Base-by-base conservation (phyloP, 2,888 invertebrate genomes). In the Automeris io region DNA sequence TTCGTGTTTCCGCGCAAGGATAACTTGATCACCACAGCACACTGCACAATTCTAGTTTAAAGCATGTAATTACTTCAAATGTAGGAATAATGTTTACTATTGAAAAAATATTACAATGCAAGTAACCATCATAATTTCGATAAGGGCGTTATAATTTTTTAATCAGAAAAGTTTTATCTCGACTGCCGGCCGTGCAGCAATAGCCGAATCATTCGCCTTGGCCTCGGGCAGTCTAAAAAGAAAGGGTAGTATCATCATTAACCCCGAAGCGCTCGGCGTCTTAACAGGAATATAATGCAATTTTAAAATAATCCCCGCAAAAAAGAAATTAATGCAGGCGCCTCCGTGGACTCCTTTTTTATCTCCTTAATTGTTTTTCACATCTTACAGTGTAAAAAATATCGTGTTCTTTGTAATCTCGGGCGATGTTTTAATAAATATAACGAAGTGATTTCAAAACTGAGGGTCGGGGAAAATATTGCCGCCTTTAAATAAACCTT, bases 361-460 rank as follows among this genome's bases (percentile, higher is more conserved):
- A 87, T 87, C 87, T 87, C 76, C 81, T 86, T 87, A 87, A 87
- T 87, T 87, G 86, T 85, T 87, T 87, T 87, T 87, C 85, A 86
- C 86, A 87, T 87, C 87, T 87, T 80, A 73, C 77, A 73, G 79
- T 85, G 78, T 77, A 85, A 85, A 85, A 83, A 86, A 85, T 85
- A 85, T 85, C 83, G 76, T 83, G 81, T 83, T 82, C 82, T 83
- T 81, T 81, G 81, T 85, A 86, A 86, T 86, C 86, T 85, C 80
- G 76, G 82, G 74, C 76, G 85, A 81, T 86, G 85, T 85, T 86
- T 86, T 85, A 86, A 85, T 85, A 85, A 86, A 86, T 85, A 85
- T 86, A 85, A 86, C 85, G 82, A 82, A 85, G 85, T 85, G 80
- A 79, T 65, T 66, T 54, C 56, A 51, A 57, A 51, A 48, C 55